phyloP scores from a whole-genome alignment of 2,797 vertebrate genomes.

The Malurus leucopterus region DNA sequence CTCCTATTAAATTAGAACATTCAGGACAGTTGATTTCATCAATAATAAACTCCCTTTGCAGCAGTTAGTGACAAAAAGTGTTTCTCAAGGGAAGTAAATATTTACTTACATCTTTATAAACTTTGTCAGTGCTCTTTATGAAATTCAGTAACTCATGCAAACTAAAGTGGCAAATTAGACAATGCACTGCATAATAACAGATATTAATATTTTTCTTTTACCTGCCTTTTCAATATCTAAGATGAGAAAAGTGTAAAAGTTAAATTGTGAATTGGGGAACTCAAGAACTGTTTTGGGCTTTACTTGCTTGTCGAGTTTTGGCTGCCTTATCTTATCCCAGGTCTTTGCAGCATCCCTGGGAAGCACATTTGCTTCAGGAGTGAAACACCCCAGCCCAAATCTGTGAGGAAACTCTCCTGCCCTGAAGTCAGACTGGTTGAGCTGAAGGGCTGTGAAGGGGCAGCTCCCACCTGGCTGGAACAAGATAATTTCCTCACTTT shows the following conservation, averaged over 20 bases:
- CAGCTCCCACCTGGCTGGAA: background rate
- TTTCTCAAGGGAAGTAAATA: constrained; percentile 20
- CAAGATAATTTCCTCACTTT: rapidly evolving
- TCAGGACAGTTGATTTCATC: background rate
- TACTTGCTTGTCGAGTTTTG: background rate
- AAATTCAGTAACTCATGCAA: background rate
- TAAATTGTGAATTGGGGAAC: background rate
- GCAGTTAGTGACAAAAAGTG: constrained; percentile 9
- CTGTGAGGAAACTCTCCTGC: background rate
- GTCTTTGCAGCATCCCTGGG: background rate
- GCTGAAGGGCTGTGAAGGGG: background rate
- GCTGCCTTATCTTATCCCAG: background rate
- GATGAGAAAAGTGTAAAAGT: background rate
- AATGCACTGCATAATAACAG: background rate
- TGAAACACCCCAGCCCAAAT: background rate
- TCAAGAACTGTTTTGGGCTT: background rate
- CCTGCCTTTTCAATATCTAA: background rate
- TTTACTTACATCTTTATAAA: constrained; percentile 30
- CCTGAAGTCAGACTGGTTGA: background rate
- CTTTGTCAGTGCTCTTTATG: background rate
- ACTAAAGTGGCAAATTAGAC: background rate
- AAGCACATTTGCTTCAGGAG: background rate
- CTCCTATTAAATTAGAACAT: background rate
- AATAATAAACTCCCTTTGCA: constrained; percentile 21
- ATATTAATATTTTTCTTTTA: background rate